Conservation (phyloP, 2,797 vertebrate genomes). For the Chlorospingus flavigularis region DNA sequence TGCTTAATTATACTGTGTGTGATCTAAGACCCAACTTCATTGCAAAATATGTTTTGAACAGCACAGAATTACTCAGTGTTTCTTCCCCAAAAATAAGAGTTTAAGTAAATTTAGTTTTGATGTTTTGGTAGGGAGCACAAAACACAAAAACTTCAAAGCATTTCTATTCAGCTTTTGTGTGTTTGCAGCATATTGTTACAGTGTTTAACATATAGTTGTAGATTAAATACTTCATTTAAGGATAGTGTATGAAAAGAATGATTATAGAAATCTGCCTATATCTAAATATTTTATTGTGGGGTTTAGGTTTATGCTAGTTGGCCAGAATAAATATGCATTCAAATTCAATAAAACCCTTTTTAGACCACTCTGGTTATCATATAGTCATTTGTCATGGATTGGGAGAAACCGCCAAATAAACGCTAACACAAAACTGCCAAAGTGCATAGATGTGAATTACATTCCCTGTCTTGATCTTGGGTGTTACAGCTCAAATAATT, state of each 20-base stretch:
- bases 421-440: neutral
- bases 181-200: neutral
- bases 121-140: neutral
- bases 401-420: neutral
- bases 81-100: neutral
- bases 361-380: neutral
- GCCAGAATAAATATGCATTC: neutral
- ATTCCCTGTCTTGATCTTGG: neutral
- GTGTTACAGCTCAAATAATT: neutral
- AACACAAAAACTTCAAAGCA: neutral
- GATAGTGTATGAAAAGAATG: neutral
- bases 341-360: neutral
- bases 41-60: neutral
- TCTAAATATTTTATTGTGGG: neutral
- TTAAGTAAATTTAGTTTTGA: slow-evolving; percentile 8
- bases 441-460: neutral
- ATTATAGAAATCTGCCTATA: neutral
- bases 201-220: neutral
- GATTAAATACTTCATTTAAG: neutral
- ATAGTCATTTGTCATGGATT: neutral
- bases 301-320: neutral
- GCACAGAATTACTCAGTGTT: slow-evolving; percentile 18
- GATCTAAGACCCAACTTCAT: slow-evolving; percentile 3
- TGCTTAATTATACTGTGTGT: neutral
- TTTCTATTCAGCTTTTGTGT: neutral